Evolutionary conservation across 2,888 invertebrate species (phyloP).

Genomic region (Perdita meconis): DNA sequence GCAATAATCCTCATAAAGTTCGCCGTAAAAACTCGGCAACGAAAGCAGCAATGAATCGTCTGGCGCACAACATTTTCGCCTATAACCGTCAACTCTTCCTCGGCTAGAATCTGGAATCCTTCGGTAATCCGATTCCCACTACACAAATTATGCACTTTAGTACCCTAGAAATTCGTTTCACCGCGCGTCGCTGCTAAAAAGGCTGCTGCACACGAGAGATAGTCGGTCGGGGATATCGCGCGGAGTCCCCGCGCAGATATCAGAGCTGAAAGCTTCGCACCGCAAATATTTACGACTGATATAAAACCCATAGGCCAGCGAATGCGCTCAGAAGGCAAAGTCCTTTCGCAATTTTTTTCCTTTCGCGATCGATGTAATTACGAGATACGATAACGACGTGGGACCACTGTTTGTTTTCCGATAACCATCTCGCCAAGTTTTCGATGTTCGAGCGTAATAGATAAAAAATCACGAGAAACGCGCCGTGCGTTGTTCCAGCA

Average conservation of each 20-base stretch:
- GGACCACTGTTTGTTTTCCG: neutral
- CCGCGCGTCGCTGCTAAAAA: neutral
- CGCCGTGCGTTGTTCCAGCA: neutral
- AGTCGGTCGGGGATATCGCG: conserved; percentile 9
- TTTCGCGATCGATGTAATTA: conserved; percentile 46
- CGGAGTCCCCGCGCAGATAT: neutral
- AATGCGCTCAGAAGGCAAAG: conserved; percentile 7
- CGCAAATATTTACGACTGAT: conserved; percentile 29
- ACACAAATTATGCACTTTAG: conserved; percentile 19
- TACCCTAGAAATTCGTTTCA: conserved; percentile 12
- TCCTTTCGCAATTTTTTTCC: conserved; percentile 24
- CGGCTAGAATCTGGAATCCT: neutral
- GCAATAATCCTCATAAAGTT: conserved; percentile 5
- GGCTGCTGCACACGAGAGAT: conserved; percentile 3
- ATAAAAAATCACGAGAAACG: neutral
- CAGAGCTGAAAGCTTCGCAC: conserved; percentile 7
- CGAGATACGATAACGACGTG: conserved; percentile 50
- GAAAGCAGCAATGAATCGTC: conserved; percentile 10
- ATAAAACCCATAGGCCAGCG: conserved; percentile 27
- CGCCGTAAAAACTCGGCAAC: neutral
- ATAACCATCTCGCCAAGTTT: neutral
- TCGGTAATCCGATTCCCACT: conserved; percentile 14
- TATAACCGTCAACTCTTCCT: neutral
- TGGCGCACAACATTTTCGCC: neutral
- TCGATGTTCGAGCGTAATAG: neutral